Evolutionary conservation across 2,797 vertebrate species (phyloP).

Genomic region (Buceros bicornis): DNA sequence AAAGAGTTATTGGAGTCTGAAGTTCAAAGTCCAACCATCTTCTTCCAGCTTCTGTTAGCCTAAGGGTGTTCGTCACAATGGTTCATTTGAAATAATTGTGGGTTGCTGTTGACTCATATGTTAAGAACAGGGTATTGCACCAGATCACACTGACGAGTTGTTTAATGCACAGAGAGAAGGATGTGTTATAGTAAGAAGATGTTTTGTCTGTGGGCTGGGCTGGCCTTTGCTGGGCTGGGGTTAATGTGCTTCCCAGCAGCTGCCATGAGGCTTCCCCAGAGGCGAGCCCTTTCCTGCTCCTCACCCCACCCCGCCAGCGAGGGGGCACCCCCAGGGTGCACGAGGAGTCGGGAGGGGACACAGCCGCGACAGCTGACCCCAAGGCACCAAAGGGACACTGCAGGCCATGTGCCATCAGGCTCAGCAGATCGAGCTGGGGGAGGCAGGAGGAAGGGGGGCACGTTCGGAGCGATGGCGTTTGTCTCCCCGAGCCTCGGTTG

Average conservation of each 20-base stretch:
- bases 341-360: background rate
- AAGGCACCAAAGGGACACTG: background rate
- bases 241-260: too few species aligned
- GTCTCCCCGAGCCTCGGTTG: background rate
- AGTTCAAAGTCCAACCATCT: background rate
- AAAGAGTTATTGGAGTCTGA: background rate
- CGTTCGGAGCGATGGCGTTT: background rate
- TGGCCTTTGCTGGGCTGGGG: too few species aligned
- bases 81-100: background rate
- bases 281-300: background rate
- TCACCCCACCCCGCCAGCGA: background rate
- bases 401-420: background rate
- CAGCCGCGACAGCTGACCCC: background rate
- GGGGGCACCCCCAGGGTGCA: background rate
- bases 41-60: background rate
- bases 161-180: background rate
- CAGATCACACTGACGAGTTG: background rate
- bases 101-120: background rate
- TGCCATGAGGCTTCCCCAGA: too few species aligned
- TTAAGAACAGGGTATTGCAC: background rate
- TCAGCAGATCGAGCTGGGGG: background rate
- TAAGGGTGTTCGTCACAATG: background rate
- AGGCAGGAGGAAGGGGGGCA: background rate
- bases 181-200: background rate
- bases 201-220: background rate